A percentile compares a stretch with the other conserved stretches of the same genome.
Evolutionary conservation across 2,888 invertebrate genomes (phyloP).

Genomic region (Caradrina kadenii): DNA sequence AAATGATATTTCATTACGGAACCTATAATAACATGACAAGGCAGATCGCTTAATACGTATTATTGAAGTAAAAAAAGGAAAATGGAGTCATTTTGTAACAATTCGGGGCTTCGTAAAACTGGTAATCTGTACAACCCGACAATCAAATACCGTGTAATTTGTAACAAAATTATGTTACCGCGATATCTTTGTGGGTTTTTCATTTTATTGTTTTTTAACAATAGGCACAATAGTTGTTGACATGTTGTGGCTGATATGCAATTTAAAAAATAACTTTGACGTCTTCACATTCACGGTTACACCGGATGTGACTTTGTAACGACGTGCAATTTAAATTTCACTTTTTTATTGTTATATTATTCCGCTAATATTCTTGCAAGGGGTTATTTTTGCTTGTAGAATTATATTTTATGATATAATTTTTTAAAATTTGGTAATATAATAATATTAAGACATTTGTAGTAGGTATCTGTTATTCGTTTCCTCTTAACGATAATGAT

Average conservation of each 20-base stretch:
- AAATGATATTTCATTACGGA: conserved; percentile 82
- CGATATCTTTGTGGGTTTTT: conserved; percentile 83
- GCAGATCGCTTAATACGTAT: conserved; percentile 84
- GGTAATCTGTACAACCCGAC: conserved; percentile 88
- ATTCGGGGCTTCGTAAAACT: conserved; percentile 82
- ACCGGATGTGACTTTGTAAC: conserved; percentile 83
- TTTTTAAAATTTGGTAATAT: conserved; percentile 8
- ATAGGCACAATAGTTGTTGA: conserved; percentile 87
- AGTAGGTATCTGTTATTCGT: neutral
- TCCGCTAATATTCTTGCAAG: conserved; percentile 43
- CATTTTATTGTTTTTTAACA: conserved; percentile 66
- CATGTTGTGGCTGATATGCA: conserved; percentile 84
- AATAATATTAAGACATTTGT: neutral
- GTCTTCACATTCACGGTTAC: conserved; percentile 75
- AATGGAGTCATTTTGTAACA: conserved; percentile 88
- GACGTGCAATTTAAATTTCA: conserved; percentile 80
- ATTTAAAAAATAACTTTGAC: conserved; percentile 80
- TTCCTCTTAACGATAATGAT: neutral
- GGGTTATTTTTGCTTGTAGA: conserved; percentile 45
- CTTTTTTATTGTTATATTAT: conserved; percentile 71
- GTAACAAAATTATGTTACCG: conserved; percentile 86
- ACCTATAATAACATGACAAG: conserved; percentile 82
- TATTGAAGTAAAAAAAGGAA: conserved; percentile 82
- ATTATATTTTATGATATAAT: conserved; percentile 32
- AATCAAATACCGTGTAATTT: conserved; percentile 87